phyloP scores from a whole-genome alignment of 2,797 vertebrate species.

The Schizopygopsis malacanthus region DNA sequence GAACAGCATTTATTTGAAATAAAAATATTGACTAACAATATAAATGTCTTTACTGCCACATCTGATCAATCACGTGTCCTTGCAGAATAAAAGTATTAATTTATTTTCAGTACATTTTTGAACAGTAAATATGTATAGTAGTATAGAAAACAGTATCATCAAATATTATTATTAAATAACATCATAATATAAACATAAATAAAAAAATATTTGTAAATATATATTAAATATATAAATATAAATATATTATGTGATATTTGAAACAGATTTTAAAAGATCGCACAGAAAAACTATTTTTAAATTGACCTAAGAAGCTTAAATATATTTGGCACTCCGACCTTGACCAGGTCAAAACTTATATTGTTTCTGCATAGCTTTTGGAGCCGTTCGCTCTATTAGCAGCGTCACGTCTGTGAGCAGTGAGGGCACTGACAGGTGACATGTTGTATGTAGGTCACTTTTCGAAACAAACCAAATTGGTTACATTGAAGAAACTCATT shows the following conservation, averaged over 20 bases:
- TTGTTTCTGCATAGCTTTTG: conserved; percentile 58
- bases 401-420: conserved; percentile 54
- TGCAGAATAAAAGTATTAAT: neutral
- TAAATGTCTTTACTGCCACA: neutral
- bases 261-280: neutral
- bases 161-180: neutral
- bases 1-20: too few species aligned
- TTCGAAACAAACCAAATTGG: neutral
- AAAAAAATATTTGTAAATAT: neutral
- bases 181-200: neutral
- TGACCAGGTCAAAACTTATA: conserved; percentile 59
- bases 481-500: neutral
- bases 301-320: conserved; percentile 54
- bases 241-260: neutral
- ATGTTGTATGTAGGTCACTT: conserved; percentile 1
- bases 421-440: conserved; percentile 68
- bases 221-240: neutral
- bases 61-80: neutral
- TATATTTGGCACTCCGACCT: conserved; percentile 54
- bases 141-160: neutral
- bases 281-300: conserved; percentile 27
- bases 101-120: neutral
- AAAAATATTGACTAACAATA: too few species aligned
- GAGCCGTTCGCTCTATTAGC: conserved; percentile 47
- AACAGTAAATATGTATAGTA: neutral